Evolutionary conservation across 2,888 invertebrate species (phyloP).

Genomic region (Tachina grossa): DNA sequence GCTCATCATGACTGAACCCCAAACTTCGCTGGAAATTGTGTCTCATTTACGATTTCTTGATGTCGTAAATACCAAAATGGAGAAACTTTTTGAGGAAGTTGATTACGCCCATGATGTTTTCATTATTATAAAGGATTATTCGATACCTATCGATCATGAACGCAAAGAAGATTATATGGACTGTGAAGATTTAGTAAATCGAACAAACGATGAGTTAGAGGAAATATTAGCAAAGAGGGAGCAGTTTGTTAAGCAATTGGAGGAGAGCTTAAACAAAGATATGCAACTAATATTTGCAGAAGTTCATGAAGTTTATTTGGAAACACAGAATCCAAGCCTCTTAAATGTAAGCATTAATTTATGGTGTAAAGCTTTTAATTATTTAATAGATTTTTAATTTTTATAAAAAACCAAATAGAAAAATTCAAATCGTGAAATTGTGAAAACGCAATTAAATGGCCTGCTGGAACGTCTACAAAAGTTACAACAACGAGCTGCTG

Average conservation of each 20-base stretch:
- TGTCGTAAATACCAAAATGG: conserved; percentile 87
- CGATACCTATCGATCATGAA: conserved; percentile 88
- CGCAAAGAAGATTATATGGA: conserved; percentile 84
- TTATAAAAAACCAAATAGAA: conserved; percentile 83
- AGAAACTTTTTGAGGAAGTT: conserved; percentile 87
- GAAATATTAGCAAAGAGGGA: conserved; percentile 86
- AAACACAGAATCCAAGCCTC: conserved; percentile 84
- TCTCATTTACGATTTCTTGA: conserved; percentile 84
- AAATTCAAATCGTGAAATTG: conserved; percentile 87
- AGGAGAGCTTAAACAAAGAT: conserved; percentile 89
- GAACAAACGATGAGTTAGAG: conserved; percentile 86
- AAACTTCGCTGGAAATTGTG: conserved; percentile 88
- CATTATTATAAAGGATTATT: conserved; percentile 91
- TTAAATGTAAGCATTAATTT: conserved; percentile 76
- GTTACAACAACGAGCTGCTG: conserved; percentile 87
- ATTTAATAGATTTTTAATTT: not conserved
- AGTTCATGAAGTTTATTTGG: conserved; percentile 88
- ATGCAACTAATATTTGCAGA: conserved; percentile 89
- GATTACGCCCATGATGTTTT: conserved; percentile 93
- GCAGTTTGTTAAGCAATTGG: conserved; percentile 88
- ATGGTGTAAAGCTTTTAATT: not conserved
- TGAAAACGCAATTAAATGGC: conserved; percentile 86
- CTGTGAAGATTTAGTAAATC: conserved; percentile 80
- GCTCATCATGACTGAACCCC: conserved; percentile 87
- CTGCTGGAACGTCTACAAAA: conserved; percentile 86